These are phyloP conservation scores for Australoheros scitulus DNA, from an alignment of 2,113 vertebrate species.

Conservation along the genomic window DNA sequence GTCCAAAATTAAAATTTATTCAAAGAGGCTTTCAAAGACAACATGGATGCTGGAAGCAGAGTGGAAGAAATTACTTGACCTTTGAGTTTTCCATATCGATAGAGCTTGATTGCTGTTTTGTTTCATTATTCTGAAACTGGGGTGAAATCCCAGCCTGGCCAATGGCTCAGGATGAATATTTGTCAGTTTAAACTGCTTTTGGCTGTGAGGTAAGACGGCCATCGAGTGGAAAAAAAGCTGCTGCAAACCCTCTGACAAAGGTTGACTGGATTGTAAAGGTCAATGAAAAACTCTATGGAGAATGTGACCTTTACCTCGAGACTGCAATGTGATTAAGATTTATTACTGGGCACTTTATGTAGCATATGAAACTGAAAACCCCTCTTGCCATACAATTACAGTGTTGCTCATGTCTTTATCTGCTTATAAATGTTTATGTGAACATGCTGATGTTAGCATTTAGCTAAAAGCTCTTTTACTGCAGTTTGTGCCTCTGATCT, in stretches of 20 bases:
- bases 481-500: not conserved
- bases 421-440: not conserved
- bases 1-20: not conserved
- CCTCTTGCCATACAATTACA: not conserved
- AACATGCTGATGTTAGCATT: not conserved
- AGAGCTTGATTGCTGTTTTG: not conserved
- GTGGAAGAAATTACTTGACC: not conserved
- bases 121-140: not conserved
- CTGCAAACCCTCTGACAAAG: not conserved
- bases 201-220: not conserved
- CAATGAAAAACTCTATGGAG: not conserved
- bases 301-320: not conserved
- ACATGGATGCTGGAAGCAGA: not conserved
- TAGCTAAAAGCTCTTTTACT: not conserved
- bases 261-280: not conserved
- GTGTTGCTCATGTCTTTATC: not conserved
- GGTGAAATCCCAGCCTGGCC: not conserved
- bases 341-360: not conserved
- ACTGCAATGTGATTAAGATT: not conserved
- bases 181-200: constrained; percentile 2
- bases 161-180: not conserved
- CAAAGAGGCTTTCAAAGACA: not conserved
- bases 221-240: not conserved
- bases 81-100: not conserved
- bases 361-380: not conserved